phyloP scores from a whole-genome alignment of 2,113 vertebrate species.

The Heterotilapia buettikoferi region DNA sequence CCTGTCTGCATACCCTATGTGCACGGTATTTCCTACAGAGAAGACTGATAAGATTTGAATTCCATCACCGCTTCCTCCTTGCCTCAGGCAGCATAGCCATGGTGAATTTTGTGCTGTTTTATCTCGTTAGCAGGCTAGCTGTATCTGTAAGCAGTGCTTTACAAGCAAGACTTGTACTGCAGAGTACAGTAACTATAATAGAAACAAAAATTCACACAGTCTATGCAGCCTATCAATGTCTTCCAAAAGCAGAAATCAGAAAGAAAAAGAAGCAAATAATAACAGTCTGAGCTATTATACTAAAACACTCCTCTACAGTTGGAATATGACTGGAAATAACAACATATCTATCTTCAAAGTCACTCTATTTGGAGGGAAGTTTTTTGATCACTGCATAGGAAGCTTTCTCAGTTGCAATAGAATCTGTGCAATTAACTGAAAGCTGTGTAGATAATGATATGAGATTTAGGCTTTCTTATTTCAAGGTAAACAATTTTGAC shows the following conservation, averaged over 20 bases:
- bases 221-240: not conserved
- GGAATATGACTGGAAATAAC: not conserved
- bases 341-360: not conserved
- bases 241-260: not conserved
- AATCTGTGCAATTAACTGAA: not conserved
- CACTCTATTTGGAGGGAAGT: not conserved
- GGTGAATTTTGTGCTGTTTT: slow-evolving; percentile 20
- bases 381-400: not conserved
- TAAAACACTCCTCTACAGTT: not conserved
- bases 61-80: slow-evolving; percentile 19
- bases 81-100: slow-evolving; percentile 24
- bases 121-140: slow-evolving; percentile 29
- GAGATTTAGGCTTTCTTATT: not conserved
- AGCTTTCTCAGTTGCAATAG: not conserved
- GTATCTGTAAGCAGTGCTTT: not conserved
- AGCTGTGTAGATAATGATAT: not conserved
- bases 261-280: not conserved
- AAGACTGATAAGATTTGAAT: slow-evolving; percentile 53
- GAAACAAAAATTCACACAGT: not conserved
- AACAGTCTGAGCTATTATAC: not conserved
- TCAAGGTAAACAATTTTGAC: not conserved
- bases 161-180: not conserved
- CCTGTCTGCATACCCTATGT: slow-evolving; percentile 35
- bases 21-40: slow-evolving; percentile 28
- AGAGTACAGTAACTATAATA: not conserved